phyloP scores from a whole-genome alignment of 2,888 invertebrate species.

The Ophion obscuratus region DNA sequence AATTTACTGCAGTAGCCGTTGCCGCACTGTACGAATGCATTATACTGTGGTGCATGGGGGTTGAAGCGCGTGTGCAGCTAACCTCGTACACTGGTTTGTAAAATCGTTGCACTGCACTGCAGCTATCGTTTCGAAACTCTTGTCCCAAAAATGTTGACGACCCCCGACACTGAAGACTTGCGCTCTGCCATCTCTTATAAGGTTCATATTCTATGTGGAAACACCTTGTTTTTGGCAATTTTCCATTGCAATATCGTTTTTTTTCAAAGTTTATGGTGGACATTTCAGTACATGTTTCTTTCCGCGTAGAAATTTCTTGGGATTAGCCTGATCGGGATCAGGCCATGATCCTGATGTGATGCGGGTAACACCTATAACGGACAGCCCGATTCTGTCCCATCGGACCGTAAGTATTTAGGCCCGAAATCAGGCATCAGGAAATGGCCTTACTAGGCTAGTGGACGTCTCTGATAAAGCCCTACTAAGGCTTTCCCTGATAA shows the following conservation, averaged over 20 bases:
- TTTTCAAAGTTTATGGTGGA: neutral
- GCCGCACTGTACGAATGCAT: conserved; percentile 37
- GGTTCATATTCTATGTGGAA: neutral
- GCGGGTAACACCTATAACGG: too few species aligned
- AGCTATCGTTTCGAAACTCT: conserved; percentile 30
- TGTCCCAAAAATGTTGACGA: conserved; percentile 26
- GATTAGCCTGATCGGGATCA: too few species aligned
- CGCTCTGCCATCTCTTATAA: conserved; percentile 7
- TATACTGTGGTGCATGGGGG: conserved; percentile 52
- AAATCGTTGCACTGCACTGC: conserved; percentile 56
- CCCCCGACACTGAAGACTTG: neutral
- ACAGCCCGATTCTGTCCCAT: too few species aligned
- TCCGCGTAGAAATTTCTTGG: too few species aligned
- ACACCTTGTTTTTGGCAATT: neutral
- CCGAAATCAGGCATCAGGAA: too few species aligned
- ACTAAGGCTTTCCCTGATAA: too few species aligned
- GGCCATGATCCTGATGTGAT: too few species aligned
- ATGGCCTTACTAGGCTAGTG: too few species aligned
- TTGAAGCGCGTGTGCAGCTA: conserved; percentile 15
- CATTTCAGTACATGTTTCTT: too few species aligned
- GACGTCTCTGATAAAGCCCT: too few species aligned
- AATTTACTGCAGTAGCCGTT: conserved; percentile 57
- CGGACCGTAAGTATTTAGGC: too few species aligned
- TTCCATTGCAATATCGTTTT: neutral
- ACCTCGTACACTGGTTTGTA: conserved; percentile 36